Conservation (phyloP, 2,797 vertebrate species). For the Protonibea diacanthus region DNA sequence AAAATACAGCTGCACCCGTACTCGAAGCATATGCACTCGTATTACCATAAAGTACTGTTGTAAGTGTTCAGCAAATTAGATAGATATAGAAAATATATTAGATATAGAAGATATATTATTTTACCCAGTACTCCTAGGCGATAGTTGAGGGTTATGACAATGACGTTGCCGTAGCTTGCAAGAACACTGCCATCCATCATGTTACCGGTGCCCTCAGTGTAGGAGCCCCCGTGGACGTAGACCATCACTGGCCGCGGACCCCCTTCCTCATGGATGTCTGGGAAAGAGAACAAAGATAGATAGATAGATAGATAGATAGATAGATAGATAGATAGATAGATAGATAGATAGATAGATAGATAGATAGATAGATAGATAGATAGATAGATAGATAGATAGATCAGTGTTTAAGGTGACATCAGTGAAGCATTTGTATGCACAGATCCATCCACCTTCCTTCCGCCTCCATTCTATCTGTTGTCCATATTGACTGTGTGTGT, state of each 20-base stretch:
- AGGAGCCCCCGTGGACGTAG: constrained; percentile 96
- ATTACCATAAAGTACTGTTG: not conserved
- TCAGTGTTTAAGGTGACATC: constrained; percentile 20
- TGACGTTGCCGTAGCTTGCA: constrained; percentile 96
- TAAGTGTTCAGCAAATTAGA: not conserved
- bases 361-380: constrained; percentile 54
- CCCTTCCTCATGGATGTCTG: constrained; percentile 93
- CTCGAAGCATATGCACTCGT: not conserved
- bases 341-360: constrained; percentile 48
- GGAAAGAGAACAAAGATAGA: constrained; percentile 36
- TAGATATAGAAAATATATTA: constrained; percentile 2
- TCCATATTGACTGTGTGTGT: not conserved
- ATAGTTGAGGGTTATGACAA: constrained; percentile 96
- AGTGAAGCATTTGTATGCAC: constrained; percentile 3
- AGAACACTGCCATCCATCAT: constrained; percentile 96
- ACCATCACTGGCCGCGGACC: constrained; percentile 95
- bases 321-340: constrained; percentile 37
- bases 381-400: constrained; percentile 40
- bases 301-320: constrained; percentile 18
- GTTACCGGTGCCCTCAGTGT: constrained; percentile 96
- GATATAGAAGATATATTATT: constrained; percentile 25
- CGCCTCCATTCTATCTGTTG: constrained; percentile 10
- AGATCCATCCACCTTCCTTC: constrained; percentile 25
- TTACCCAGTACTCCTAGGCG: constrained; percentile 94
- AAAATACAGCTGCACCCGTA: constrained; percentile 5